Conservation (phyloP, 2,888 invertebrate species). For the Brassicogethes aeneus region DNA sequence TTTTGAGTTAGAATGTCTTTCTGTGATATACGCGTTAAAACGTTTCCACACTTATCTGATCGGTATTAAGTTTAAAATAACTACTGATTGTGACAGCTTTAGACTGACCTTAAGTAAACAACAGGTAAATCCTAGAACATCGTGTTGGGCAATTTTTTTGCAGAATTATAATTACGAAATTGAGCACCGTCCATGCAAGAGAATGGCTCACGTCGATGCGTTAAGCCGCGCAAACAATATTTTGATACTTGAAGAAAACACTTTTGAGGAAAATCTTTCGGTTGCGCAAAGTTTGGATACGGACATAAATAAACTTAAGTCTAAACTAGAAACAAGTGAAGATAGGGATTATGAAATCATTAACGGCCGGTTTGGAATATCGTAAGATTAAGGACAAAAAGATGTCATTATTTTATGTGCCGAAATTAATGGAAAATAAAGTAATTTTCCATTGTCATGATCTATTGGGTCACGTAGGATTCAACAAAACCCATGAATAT, state of each 20-base stretch:
- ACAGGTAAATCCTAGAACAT: not conserved
- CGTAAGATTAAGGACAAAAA: not conserved
- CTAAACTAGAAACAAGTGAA: not conserved
- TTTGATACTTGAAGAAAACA: not conserved
- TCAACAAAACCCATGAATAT: too few relatives aligned
- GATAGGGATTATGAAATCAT: not conserved
- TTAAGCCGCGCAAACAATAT: conserved; percentile 4
- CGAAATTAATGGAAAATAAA: not conserved
- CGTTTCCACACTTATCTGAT: not conserved
- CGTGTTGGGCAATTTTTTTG: not conserved
- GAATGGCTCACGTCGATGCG: conserved; percentile 2
- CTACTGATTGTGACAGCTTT: not conserved
- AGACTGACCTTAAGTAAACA: not conserved
- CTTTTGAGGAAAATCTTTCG: not conserved
- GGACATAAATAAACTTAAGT: not conserved
- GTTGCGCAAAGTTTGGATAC: not conserved
- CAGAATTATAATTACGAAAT: not conserved
- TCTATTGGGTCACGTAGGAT: too few relatives aligned
- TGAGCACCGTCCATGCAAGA: not conserved
- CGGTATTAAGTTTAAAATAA: not conserved
- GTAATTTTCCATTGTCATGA: too few relatives aligned
- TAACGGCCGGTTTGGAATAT: not conserved
- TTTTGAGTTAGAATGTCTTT: not conserved
- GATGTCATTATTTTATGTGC: conserved; percentile 1
- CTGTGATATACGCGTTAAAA: not conserved